A percentile compares a stretch with the other conserved stretches of the same genome.
Evolutionary conservation across 2,113 vertebrate species (phyloP).

Genomic region (Bujurquina vittata): DNA sequence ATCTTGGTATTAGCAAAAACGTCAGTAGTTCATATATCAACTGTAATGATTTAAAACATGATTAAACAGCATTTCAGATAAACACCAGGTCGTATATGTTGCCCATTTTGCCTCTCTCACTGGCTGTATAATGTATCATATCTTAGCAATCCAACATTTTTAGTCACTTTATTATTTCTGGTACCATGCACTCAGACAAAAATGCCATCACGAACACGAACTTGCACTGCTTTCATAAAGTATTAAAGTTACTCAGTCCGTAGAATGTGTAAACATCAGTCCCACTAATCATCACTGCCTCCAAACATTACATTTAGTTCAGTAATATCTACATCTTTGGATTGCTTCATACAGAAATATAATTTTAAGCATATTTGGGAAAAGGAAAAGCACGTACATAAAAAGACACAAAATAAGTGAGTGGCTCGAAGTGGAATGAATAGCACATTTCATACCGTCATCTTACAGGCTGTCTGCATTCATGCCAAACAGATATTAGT

Average conservation of each 20-base stretch:
- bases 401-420: neutral
- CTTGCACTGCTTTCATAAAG: neutral
- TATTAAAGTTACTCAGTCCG: neutral
- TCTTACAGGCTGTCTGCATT: conserved; percentile 30
- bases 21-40: too few relatives aligned
- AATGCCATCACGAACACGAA: neutral
- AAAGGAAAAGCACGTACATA: neutral
- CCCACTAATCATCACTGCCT: neutral
- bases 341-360: neutral
- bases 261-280: neutral
- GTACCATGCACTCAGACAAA: neutral
- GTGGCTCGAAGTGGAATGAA: neutral
- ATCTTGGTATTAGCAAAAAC: too few relatives aligned
- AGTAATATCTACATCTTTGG: neutral
- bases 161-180: neutral
- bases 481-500: conserved; percentile 56
- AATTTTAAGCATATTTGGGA: neutral
- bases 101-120: neutral
- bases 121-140: neutral
- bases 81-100: neutral
- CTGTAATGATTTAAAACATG: too few relatives aligned
- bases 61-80: neutral
- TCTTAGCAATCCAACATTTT: neutral
- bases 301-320: neutral
- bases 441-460: conserved; percentile 17